phyloP scores from a whole-genome alignment of 2,113 vertebrate species.

The Callorhinus ursinus region DNA sequence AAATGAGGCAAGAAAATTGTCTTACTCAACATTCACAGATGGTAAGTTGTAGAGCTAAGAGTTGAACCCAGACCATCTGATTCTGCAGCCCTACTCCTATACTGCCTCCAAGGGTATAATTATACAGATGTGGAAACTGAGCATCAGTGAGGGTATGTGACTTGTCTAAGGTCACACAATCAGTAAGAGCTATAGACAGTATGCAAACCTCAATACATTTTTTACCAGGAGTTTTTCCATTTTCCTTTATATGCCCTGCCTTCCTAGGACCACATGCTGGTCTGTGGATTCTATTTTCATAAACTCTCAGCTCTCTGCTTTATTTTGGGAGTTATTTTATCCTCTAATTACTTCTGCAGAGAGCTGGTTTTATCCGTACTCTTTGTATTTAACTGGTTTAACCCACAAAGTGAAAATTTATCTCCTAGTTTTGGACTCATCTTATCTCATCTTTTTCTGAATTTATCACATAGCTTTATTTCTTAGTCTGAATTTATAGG shows the following conservation, averaged over 20 bases:
- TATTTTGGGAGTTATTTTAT: neutral
- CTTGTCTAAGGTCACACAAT: neutral
- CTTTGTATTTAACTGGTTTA: constrained; percentile 37
- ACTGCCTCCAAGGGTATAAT: neutral
- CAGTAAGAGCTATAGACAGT: neutral
- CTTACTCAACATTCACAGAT: neutral
- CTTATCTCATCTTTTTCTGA: constrained; percentile 36
- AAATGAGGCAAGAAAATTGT: neutral
- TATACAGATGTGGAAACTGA: neutral
- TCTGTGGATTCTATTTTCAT: neutral
- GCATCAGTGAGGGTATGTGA: neutral
- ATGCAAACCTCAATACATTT: neutral
- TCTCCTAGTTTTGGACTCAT: constrained; percentile 27
- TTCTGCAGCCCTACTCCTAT: neutral
- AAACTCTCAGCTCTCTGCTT: neutral
- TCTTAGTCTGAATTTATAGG: constrained; percentile 44
- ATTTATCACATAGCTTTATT: constrained; percentile 44
- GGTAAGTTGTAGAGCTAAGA: neutral
- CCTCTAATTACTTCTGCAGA: neutral
- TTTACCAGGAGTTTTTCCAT: neutral
- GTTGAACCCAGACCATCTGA: neutral
- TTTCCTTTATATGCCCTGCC: neutral
- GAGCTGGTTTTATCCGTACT: neutral
- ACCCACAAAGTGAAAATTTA: neutral
- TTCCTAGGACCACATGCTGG: neutral